Percentiles rank a stretch among this genome's conserved stretches.
These are phyloP conservation scores for Entomobrya proxima DNA, from an alignment of 2,888 invertebrate species.

Conservation along the genomic window DNA sequence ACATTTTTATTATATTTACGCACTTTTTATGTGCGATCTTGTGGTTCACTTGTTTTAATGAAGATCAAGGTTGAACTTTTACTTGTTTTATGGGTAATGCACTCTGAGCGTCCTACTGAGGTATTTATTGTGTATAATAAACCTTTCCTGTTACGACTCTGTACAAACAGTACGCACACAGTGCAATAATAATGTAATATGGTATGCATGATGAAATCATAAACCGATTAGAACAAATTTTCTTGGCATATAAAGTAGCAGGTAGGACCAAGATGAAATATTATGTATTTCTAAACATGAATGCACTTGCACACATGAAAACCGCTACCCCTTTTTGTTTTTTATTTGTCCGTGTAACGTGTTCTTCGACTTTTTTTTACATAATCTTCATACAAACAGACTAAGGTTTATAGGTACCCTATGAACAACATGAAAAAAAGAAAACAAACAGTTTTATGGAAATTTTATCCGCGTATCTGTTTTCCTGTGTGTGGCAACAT, in stretches of 20 bases:
- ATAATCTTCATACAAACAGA: neutral
- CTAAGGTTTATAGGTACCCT: neutral
- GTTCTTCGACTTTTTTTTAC: neutral
- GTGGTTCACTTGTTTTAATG: slow-evolving; percentile 37
- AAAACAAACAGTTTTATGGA: slow-evolving; percentile 53
- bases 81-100: slow-evolving; percentile 2
- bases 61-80: slow-evolving; percentile 32
- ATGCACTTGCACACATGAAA: neutral
- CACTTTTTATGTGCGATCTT: slow-evolving; percentile 12
- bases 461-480: slow-evolving; percentile 31
- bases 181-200: slow-evolving; percentile 33
- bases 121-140: slow-evolving; percentile 24
- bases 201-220: slow-evolving; percentile 42
- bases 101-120: neutral
- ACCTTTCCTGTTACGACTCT: neutral
- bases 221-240: slow-evolving; percentile 37
- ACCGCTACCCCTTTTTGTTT: slow-evolving; percentile 13
- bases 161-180: slow-evolving; percentile 17
- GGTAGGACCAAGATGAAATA: neutral
- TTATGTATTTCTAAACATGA: neutral
- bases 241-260: neutral
- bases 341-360: slow-evolving; percentile 4
- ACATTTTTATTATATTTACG: slow-evolving; percentile 32
- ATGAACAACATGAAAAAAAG: neutral
- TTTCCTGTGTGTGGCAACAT: slow-evolving; percentile 50